These are phyloP conservation scores for Ophiothrix spiculata DNA, from an alignment of 35 echinoderm and acorn worm genomes.

Conservation along the genomic window DNA sequence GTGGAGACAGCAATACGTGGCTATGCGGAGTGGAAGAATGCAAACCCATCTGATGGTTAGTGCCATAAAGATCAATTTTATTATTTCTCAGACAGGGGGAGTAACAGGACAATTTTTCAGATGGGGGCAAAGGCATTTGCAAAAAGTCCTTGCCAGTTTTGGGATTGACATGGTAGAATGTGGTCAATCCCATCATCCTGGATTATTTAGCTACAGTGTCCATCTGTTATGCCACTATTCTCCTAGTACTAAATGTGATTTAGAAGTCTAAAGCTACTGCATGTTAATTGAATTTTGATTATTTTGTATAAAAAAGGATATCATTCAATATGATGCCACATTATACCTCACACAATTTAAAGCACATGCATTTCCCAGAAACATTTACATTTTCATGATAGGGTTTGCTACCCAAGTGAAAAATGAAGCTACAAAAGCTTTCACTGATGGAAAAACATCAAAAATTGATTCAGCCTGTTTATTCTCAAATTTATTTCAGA, in stretches of 20 bases:
- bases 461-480: background rate
- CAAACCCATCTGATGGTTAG: background rate
- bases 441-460: background rate
- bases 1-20: slow-evolving; percentile 14
- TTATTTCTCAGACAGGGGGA: too few relatives aligned
- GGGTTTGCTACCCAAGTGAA: background rate
- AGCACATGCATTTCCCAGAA: background rate
- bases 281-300: too few relatives aligned
- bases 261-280: too few relatives aligned
- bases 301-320: too few relatives aligned
- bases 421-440: background rate
- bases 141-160: too few relatives aligned
- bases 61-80: too few relatives aligned
- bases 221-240: background rate
- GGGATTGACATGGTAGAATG: background rate
- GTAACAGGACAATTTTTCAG: too few relatives aligned
- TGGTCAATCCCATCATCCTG: background rate
- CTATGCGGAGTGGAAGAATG: slow-evolving; percentile 28
- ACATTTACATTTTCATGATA: background rate
- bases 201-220: background rate
- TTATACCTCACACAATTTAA: background rate
- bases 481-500: slow-evolving; percentile 15
- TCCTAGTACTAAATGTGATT: too few relatives aligned
- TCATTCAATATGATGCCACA: background rate
- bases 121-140: too few relatives aligned